Percentiles rank a stretch among this genome's conserved stretches.
Evolutionary conservation across 2,113 vertebrate genomes (phyloP).

Genomic region (Passerina amoena): DNA sequence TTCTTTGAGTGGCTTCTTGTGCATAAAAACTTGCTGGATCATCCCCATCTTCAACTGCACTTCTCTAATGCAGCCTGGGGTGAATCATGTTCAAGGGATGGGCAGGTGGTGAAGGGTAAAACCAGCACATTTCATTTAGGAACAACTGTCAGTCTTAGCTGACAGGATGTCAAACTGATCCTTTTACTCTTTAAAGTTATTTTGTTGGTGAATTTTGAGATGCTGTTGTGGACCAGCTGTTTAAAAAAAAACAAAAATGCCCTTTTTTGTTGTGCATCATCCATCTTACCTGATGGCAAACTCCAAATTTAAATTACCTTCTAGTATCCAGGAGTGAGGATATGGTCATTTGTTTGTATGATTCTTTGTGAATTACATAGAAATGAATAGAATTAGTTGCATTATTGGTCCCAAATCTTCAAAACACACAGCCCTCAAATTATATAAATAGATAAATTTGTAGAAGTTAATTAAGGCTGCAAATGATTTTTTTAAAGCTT

Average conservation of each 20-base stretch:
- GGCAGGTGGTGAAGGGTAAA: background rate
- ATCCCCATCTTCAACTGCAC: background rate
- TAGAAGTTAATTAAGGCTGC: background rate
- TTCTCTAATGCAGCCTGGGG: background rate
- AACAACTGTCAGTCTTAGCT: background rate
- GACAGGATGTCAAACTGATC: background rate
- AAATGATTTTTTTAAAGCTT: background rate
- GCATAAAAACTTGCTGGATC: background rate
- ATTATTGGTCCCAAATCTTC: background rate
- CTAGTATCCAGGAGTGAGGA: background rate
- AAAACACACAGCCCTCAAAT: background rate
- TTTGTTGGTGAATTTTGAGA: background rate
- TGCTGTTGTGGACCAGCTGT: background rate
- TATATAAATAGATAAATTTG: background rate
- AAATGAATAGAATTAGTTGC: background rate
- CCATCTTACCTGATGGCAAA: background rate
- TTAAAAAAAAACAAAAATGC: rapidly evolving
- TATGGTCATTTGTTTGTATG: background rate
- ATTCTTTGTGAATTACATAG: background rate
- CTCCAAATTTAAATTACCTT: background rate
- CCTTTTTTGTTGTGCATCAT: background rate
- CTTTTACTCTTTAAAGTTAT: background rate
- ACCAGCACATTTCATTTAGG: background rate
- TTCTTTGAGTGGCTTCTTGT: background rate
- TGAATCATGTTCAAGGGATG: background rate